Evolutionary conservation across 37 sponge, comb jelly and placozoan genomes (phyloP).

Genomic region (Mnemiopsis leidyi): DNA sequence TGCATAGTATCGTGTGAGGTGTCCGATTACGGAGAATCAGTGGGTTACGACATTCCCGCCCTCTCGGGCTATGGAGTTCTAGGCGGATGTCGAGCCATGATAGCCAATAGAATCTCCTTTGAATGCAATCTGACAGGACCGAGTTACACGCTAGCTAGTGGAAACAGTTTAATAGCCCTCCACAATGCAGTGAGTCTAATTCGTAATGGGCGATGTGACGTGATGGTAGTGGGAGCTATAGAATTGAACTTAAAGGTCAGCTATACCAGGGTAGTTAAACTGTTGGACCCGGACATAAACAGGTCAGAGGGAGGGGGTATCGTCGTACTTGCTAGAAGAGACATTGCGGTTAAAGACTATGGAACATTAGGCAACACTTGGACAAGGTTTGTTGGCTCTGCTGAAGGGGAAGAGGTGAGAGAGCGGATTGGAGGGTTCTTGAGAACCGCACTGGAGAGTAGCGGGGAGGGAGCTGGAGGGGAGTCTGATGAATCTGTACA

Average conservation of each 20-base stretch:
- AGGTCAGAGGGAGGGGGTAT: constrained; percentile 15
- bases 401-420: background rate
- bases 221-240: constrained; percentile 14
- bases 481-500: background rate
- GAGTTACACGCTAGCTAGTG: constrained; percentile 56
- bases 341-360: background rate
- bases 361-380: background rate
- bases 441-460: background rate
- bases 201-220: background rate
- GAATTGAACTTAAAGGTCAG: constrained; percentile 38
- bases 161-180: constrained; percentile 43
- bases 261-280: background rate
- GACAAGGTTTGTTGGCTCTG: background rate
- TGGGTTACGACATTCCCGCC: constrained; percentile 35
- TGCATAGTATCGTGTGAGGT: constrained; percentile 56
- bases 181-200: constrained; percentile 33
- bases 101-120: constrained; percentile 39
- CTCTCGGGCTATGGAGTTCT: constrained; percentile 58
- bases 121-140: constrained; percentile 47
- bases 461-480: background rate
- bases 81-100: constrained; percentile 56
- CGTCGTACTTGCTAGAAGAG: constrained; percentile 1
- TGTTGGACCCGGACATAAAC: background rate
- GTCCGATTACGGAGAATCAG: constrained; percentile 51
- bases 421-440: background rate